phyloP scores from a whole-genome alignment of 2,888 invertebrate genomes.

The Platycheirus albimanus region DNA sequence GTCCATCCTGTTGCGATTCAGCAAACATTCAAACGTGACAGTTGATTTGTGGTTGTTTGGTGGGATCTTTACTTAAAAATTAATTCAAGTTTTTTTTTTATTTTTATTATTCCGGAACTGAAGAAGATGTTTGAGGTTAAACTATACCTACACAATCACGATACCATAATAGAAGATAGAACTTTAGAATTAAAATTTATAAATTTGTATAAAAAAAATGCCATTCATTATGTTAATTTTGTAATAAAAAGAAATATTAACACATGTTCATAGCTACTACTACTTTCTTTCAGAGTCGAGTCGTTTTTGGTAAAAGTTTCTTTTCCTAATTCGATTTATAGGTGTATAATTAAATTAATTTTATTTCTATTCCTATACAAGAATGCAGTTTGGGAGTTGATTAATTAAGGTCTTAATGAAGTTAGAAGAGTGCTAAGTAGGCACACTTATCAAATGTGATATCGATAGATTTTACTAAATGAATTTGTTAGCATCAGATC shows the following conservation, averaged over 20 bases:
- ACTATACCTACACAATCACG: neutral
- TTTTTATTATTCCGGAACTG: conserved; percentile 45
- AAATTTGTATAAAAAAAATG: neutral
- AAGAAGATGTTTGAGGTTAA: conserved; percentile 12
- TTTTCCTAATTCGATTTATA: neutral
- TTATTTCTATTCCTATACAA: conserved; percentile 2
- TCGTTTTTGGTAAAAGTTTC: neutral
- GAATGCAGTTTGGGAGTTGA: neutral
- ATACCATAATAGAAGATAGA: neutral
- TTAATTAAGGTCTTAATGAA: neutral
- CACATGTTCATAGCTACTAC: conserved; percentile 1
- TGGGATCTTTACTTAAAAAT: conserved; percentile 17
- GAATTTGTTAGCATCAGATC: no score
- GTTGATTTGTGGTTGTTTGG: conserved; percentile 33
- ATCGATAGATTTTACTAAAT: neutral
- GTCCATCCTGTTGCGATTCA: conserved; percentile 54
- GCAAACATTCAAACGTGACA: conserved; percentile 54
- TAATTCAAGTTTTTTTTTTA: conserved; percentile 13
- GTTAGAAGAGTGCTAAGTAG: neutral
- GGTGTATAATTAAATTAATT: neutral
- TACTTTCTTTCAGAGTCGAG: conserved; percentile 1
- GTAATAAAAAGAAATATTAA: conserved; percentile 5
- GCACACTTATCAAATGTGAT: neutral
- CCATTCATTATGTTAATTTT: conserved; percentile 17
- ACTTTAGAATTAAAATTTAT: neutral